These are phyloP conservation scores for Cotesia vestalis DNA, from an alignment of 1,140 invertebrate species.

Conservation along the genomic window DNA sequence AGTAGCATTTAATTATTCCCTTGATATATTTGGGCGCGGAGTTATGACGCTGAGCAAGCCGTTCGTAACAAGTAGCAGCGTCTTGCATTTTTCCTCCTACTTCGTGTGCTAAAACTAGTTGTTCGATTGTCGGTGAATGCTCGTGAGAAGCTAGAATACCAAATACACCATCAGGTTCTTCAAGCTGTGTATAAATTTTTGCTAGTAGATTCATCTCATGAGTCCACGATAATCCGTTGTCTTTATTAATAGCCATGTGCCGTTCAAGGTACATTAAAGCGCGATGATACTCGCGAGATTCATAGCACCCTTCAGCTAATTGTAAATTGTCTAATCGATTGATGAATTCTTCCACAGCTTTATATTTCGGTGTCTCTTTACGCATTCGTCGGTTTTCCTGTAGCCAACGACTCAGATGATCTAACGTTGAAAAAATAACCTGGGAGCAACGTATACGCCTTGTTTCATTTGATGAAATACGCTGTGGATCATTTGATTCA, in stretches of 20 bases:
- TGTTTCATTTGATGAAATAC: slow-evolving; percentile 59
- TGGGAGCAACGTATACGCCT: slow-evolving; percentile 59
- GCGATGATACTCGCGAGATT: slow-evolving; percentile 77
- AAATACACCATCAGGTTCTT: slow-evolving; percentile 80
- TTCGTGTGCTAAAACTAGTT: slow-evolving; percentile 78
- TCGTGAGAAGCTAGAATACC: slow-evolving; percentile 75
- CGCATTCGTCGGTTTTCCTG: slow-evolving; percentile 68
- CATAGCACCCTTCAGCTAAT: slow-evolving; percentile 75
- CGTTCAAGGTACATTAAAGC: slow-evolving; percentile 79
- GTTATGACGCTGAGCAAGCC: slow-evolving; percentile 68
- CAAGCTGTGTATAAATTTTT: slow-evolving; percentile 79
- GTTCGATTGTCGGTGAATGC: slow-evolving; percentile 73
- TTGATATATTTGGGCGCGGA: slow-evolving; percentile 68
- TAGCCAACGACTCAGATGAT: slow-evolving; percentile 79
- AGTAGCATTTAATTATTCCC: slow-evolving; percentile 79
- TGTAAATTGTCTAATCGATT: slow-evolving; percentile 72
- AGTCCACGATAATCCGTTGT: slow-evolving; percentile 68
- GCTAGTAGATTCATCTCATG: slow-evolving; percentile 62
- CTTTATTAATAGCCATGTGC: slow-evolving; percentile 70
- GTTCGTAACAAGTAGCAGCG: slow-evolving; percentile 80
- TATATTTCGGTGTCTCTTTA: slow-evolving; percentile 52
- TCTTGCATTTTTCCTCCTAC: slow-evolving; percentile 78
- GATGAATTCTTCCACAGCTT: slow-evolving; percentile 62
- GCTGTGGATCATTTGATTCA: slow-evolving; percentile 16
- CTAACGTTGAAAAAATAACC: slow-evolving; percentile 75